phyloP scores from a whole-genome alignment of 2,888 invertebrate species.

The Neoitamus cyanurus region DNA sequence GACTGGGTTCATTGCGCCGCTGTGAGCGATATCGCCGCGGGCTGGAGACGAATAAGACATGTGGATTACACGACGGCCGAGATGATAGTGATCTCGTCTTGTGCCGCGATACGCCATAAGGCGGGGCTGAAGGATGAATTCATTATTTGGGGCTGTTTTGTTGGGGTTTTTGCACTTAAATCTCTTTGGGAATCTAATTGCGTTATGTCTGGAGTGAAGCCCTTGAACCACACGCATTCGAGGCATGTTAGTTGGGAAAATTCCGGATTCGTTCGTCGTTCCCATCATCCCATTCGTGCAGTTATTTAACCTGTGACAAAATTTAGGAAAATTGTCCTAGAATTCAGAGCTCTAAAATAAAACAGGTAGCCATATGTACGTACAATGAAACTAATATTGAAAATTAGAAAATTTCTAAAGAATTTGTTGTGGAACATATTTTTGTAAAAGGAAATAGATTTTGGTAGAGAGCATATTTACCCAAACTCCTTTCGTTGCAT shows the following conservation, averaged over 20 bases:
- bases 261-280: too few relatives aligned
- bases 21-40: neutral
- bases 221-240: neutral
- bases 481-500: too few relatives aligned
- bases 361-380: too few relatives aligned
- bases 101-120: neutral
- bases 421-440: too few relatives aligned
- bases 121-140: constrained; percentile 5
- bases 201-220: neutral
- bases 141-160: neutral
- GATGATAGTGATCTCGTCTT: neutral
- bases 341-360: too few relatives aligned
- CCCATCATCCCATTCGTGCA: too few relatives aligned
- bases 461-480: too few relatives aligned
- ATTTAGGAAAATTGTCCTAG: too few relatives aligned
- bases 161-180: neutral
- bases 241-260: neutral
- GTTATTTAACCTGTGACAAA: too few relatives aligned
- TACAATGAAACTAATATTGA: too few relatives aligned
- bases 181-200: neutral
- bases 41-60: neutral
- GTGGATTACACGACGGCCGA: neutral
- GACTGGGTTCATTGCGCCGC: constrained; percentile 1
- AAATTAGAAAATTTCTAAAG: too few relatives aligned
- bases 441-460: too few relatives aligned